These are phyloP conservation scores for Aphelocoma californica DNA, from an alignment of 2,797 vertebrate species.

Conservation along the genomic window DNA sequence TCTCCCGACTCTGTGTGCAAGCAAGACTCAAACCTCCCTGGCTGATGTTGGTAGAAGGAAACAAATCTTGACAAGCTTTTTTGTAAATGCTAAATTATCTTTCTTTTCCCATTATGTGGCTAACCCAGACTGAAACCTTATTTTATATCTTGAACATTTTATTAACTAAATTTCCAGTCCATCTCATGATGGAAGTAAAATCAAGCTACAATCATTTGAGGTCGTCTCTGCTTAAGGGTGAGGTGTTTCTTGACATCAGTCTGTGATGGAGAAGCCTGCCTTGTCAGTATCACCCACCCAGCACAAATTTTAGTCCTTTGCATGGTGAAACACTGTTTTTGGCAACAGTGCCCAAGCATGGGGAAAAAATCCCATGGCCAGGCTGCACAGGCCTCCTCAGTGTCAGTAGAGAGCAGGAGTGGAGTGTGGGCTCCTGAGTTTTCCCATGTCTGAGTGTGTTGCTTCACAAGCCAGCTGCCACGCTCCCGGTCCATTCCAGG, in stretches of 20 bases:
- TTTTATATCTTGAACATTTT: not conserved
- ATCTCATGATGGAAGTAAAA: not conserved
- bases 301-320: not conserved
- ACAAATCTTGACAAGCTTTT: not conserved
- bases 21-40: not conserved
- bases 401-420: not conserved
- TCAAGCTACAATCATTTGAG: not conserved
- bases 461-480: not conserved
- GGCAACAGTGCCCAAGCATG: rapidly evolving
- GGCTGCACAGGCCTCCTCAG: not conserved
- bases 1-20: not conserved
- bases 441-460: rapidly evolving
- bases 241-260: not conserved
- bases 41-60: not conserved
- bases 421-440: not conserved
- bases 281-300: not conserved
- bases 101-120: not conserved
- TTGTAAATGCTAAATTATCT: not conserved
- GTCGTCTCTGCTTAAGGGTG: not conserved
- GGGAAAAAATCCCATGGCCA: no score
- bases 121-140: not conserved
- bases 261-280: not conserved
- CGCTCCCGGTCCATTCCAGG: not conserved
- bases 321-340: not conserved
- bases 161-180: not conserved